These are phyloP conservation scores for Poeciliopsis retropinna DNA, from an alignment of 2,113 vertebrate species.

Conservation along the genomic window DNA sequence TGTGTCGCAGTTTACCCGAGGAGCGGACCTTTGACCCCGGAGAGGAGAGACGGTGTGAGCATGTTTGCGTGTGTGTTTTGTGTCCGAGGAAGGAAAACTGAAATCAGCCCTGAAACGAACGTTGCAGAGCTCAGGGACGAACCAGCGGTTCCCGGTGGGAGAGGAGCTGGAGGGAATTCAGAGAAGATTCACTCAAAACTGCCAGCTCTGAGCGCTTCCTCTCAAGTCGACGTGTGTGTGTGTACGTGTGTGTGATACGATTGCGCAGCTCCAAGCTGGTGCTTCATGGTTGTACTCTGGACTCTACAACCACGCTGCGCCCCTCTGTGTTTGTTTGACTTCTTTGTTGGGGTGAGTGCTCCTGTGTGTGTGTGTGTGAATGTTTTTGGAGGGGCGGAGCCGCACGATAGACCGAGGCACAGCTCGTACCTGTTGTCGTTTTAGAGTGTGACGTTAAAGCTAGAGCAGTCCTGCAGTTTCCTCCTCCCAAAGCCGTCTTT, in stretches of 20 bases:
- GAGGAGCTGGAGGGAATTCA: slow-evolving; percentile 54
- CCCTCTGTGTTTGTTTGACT: slow-evolving; percentile 47
- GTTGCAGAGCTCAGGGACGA: slow-evolving; percentile 73
- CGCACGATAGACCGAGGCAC: slow-evolving; percentile 65
- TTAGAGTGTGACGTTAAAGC: slow-evolving; percentile 74
- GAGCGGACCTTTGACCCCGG: slow-evolving; percentile 63
- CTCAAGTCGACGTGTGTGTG: slow-evolving; percentile 35
- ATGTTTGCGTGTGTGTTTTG: slow-evolving; percentile 36
- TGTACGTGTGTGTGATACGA: slow-evolving; percentile 19
- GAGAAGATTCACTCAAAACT: slow-evolving; percentile 69
- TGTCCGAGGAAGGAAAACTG: slow-evolving; percentile 38
- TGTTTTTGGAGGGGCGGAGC: slow-evolving; percentile 29
- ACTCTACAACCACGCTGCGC: slow-evolving; percentile 60
- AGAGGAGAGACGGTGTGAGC: slow-evolving; percentile 29
- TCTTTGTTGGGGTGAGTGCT: slow-evolving; percentile 4
- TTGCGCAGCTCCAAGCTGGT: slow-evolving; percentile 58
- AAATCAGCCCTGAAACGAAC: slow-evolving; percentile 69
- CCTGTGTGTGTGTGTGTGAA: not conserved
- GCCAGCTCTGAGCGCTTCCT: slow-evolving; percentile 71
- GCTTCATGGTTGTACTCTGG: slow-evolving; percentile 65
- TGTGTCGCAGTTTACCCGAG: slow-evolving; percentile 72
- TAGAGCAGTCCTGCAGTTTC: slow-evolving; percentile 75
- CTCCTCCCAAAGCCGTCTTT: slow-evolving; percentile 67
- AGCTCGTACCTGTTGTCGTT: slow-evolving; percentile 72
- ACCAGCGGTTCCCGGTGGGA: slow-evolving; percentile 65